Percentiles rank a stretch among this genome's conserved stretches.
These are phyloP conservation scores for Cebidichthys violaceus DNA, from an alignment of 2,113 vertebrate genomes.

Conservation along the genomic window DNA sequence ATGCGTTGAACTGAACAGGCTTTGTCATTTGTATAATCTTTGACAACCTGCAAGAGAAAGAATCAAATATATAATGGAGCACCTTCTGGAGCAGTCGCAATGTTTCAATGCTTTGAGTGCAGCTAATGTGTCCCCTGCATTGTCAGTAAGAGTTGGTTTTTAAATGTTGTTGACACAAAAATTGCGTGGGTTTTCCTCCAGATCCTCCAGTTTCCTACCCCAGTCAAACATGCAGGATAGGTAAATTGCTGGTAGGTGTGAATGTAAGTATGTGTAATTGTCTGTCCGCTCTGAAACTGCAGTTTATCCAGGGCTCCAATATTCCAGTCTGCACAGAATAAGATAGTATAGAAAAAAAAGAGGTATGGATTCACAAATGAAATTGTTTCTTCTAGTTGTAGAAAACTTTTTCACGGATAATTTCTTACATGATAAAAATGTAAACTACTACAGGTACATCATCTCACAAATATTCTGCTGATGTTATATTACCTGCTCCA, in stretches of 20 bases:
- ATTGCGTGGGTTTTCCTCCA: constrained; percentile 21
- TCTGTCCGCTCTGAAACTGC: neutral
- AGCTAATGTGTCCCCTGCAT: constrained; percentile 49
- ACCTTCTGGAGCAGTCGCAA: constrained; percentile 28
- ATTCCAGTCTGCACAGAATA: neutral
- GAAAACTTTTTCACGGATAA: neutral
- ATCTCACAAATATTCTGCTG: neutral
- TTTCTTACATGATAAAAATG: neutral
- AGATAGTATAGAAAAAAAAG: neutral
- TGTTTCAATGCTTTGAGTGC: constrained; percentile 34
- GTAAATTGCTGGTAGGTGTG: constrained; percentile 1
- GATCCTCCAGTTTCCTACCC: constrained; percentile 28
- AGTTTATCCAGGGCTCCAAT: neutral
- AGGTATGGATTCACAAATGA: constrained; percentile 5
- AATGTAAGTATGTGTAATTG: constrained; percentile 11
- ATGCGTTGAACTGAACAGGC: constrained; percentile 31
- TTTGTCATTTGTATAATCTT: constrained; percentile 34
- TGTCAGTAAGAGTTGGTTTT: constrained; percentile 41
- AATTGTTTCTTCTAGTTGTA: neutral
- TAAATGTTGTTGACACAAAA: constrained; percentile 40
- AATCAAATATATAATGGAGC: constrained; percentile 51
- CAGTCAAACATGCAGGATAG: constrained; percentile 13
- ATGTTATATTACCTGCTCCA: neutral
- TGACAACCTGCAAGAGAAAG: constrained; percentile 43
- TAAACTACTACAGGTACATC: neutral